Evolutionary conservation across 2,888 invertebrate species (phyloP).

Genomic region (Metacarcinus magister): DNA sequence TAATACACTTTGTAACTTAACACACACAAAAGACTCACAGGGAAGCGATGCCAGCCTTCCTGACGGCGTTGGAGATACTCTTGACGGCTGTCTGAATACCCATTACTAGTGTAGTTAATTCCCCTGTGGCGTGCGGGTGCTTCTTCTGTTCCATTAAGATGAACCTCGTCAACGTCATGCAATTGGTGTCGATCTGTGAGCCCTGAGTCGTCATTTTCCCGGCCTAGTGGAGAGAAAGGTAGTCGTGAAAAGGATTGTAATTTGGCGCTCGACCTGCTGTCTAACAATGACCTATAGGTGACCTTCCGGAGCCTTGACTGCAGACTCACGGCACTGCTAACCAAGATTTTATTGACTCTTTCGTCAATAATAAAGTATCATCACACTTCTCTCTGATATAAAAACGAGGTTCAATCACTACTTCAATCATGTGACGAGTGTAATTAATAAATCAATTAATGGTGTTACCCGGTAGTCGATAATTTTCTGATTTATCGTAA

Average conservation of each 20-base stretch:
- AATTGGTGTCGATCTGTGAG: conserved; percentile 73
- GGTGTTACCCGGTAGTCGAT: background rate
- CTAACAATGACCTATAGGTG: background rate
- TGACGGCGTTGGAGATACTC: conserved; percentile 78
- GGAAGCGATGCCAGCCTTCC: conserved; percentile 78
- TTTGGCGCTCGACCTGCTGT: background rate
- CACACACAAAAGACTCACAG: conserved; percentile 67
- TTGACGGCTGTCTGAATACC: conserved; percentile 78
- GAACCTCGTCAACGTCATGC: conserved; percentile 73
- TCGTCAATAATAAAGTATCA: background rate
- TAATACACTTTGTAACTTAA: background rate
- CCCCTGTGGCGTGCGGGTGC: conserved; percentile 77
- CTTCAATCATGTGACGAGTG: background rate
- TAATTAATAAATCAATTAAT: background rate
- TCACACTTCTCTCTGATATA: background rate
- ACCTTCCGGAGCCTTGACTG: background rate
- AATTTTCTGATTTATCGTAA: background rate
- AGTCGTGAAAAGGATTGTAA: background rate
- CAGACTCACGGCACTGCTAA: background rate
- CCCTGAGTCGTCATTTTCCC: conserved; percentile 53
- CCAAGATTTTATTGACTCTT: background rate
- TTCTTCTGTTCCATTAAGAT: conserved; percentile 72
- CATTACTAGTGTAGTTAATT: conserved; percentile 72
- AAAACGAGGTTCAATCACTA: background rate
- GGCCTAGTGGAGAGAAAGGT: background rate